phyloP scores from a whole-genome alignment of 2,888 invertebrate species.

The Lepidochrysops patricia region DNA sequence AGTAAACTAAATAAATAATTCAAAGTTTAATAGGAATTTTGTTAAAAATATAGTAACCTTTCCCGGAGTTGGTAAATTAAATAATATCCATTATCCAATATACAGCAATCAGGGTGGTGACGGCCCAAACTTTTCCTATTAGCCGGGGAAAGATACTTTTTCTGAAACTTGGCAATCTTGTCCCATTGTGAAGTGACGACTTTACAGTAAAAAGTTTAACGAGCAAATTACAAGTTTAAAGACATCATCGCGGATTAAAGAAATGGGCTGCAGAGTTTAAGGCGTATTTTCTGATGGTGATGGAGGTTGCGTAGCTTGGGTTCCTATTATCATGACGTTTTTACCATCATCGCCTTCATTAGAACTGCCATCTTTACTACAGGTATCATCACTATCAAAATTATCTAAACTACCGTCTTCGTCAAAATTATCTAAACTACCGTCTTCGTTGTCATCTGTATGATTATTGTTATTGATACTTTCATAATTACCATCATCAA shows the following conservation, averaged over 20 bases:
- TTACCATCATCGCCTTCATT: background rate
- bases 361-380: no score
- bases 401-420: no score
- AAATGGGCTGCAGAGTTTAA: background rate
- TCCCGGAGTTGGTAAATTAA: background rate
- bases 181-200: slow-evolving; percentile 41
- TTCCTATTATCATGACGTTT: background rate
- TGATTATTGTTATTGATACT: no score
- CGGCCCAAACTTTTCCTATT: slow-evolving; percentile 43
- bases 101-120: slow-evolving; percentile 23
- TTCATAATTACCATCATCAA: background rate
- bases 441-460: no score
- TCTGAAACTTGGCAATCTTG: slow-evolving; percentile 40
- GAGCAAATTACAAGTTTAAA: slow-evolving; percentile 11
- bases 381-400: no score
- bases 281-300: background rate
- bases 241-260: background rate
- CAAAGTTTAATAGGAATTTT: no score
- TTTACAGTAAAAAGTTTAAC: slow-evolving; percentile 23
- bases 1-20: no score
- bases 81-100: slow-evolving; percentile 4
- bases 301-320: no score
- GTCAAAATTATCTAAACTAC: no score
- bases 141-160: slow-evolving; percentile 39
- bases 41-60: background rate